A percentile compares a stretch with the other conserved stretches of the same genome.
Evolutionary conservation across 2,888 invertebrate genomes (phyloP).

Genomic region (Gymnosoma rotundatum): DNA sequence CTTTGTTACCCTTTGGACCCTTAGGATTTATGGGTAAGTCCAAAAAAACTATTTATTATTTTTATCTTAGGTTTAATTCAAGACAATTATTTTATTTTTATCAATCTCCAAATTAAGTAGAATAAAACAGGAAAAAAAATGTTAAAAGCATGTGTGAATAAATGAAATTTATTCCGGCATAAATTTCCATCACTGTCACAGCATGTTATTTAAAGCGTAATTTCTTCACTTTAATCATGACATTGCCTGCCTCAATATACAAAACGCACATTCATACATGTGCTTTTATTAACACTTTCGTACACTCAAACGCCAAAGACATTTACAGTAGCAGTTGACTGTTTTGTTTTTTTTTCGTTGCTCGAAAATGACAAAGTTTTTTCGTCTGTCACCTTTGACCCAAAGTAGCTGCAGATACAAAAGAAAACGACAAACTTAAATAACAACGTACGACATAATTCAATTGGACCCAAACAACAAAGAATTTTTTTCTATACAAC

Average conservation of each 20-base stretch:
- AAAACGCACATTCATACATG: not conserved
- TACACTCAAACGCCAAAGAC: conserved; percentile 20
- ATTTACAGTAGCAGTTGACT: conserved; percentile 48
- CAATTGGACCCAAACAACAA: conserved; percentile 81
- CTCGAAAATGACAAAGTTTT: conserved; percentile 79
- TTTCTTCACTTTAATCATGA: conserved; percentile 66
- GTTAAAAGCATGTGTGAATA: conserved; percentile 51
- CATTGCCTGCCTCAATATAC: conserved; percentile 69
- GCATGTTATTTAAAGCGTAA: conserved; percentile 69
- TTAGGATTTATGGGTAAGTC: conserved; percentile 88
- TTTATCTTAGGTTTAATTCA: not conserved
- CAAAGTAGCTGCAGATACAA: conserved; percentile 72
- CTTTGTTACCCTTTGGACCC: conserved; percentile 92
- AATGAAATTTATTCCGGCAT: conserved; percentile 67
- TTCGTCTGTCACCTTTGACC: conserved; percentile 82
- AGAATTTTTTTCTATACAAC: conserved; percentile 69
- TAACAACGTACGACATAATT: conserved; percentile 77
- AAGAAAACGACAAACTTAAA: conserved; percentile 53
- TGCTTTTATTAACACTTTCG: conserved; percentile 1
- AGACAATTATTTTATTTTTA: conserved; percentile 4
- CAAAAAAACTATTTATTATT: not conserved
- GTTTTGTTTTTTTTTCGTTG: conserved; percentile 38
- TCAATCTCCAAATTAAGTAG: not conserved
- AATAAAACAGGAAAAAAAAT: not conserved
- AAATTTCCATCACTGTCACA: conserved; percentile 69